A percentile compares a stretch with the other conserved stretches of the same genome.
phyloP scores from a whole-genome alignment of 64 coral and sea anemone genomes.

The Stylophora pistillata region DNA sequence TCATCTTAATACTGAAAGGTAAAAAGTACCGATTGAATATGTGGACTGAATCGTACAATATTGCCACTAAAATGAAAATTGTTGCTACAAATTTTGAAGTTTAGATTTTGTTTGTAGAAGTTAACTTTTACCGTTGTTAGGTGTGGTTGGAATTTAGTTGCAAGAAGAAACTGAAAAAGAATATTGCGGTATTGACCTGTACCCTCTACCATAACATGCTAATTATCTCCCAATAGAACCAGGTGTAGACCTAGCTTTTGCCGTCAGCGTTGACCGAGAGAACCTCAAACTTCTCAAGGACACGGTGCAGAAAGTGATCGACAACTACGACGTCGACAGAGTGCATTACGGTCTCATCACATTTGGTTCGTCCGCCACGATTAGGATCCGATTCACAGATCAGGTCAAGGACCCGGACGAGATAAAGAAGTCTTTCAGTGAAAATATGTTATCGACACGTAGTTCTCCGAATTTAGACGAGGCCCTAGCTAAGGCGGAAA shows the following conservation, averaged over 20 bases:
- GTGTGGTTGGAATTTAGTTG: not conserved
- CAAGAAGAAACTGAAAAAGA: not conserved
- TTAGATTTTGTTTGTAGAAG: too few relatives aligned
- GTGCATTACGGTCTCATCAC: constrained; percentile 73
- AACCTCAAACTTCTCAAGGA: constrained; percentile 60
- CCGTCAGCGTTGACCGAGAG: constrained; percentile 53
- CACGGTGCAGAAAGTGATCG: constrained; percentile 57
- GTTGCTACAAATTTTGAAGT: too few relatives aligned
- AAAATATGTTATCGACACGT: not conserved
- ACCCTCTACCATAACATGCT: not conserved
- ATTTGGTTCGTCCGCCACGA: constrained; percentile 55
- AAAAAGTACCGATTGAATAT: not conserved
- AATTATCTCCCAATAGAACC: not conserved
- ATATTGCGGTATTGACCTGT: not conserved
- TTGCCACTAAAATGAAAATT: constrained; percentile 19
- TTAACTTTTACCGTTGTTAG: not conserved
- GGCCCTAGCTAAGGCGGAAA: constrained; percentile 12
- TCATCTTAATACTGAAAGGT: constrained; percentile 64
- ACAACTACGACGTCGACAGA: not conserved
- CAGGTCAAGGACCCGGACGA: not conserved
- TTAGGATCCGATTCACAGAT: constrained; percentile 41
- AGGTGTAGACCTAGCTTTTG: constrained; percentile 69
- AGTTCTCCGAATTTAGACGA: not conserved
- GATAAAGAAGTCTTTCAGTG: constrained; percentile 5
- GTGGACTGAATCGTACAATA: constrained; percentile 9